Conservation (phyloP, 2,888 invertebrate genomes). For the Cheilosia vulpina region DNA sequence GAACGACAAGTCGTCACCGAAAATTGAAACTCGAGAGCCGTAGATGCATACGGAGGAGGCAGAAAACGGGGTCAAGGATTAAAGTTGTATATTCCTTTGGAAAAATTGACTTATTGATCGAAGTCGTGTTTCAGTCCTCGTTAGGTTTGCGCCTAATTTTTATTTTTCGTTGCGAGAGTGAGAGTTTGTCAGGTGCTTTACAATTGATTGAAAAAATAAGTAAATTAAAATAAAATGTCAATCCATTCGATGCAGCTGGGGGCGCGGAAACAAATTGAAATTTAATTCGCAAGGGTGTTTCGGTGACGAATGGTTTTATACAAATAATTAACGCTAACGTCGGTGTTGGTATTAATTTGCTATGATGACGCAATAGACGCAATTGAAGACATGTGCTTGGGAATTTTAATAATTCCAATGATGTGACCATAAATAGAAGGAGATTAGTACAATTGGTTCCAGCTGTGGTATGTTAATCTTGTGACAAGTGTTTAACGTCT, state of each 20-base stretch:
- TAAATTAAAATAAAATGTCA: constrained; percentile 47
- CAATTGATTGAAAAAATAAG: constrained; percentile 50
- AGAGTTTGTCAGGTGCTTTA: constrained; percentile 23
- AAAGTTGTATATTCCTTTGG: constrained; percentile 21
- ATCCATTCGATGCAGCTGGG: not conserved
- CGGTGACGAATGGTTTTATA: not conserved
- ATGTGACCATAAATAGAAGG: constrained; percentile 28
- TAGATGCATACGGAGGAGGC: not conserved
- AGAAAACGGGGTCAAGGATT: constrained; percentile 59
- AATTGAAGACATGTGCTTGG: constrained; percentile 42
- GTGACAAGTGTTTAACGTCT: not conserved
- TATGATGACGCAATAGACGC: constrained; percentile 23
- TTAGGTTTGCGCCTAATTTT: constrained; percentile 39
- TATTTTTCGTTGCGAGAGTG: constrained; percentile 20
- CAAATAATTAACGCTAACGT: constrained; percentile 28
- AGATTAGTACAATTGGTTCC: constrained; percentile 23
- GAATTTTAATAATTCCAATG: constrained; percentile 30
- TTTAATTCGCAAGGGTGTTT: not conserved
- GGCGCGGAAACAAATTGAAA: not conserved
- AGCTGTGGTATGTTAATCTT: not conserved
- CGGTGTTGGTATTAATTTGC: not conserved
- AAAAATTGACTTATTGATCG: constrained; percentile 37
- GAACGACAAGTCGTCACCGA: not conserved
- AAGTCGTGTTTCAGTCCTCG: constrained; percentile 17
- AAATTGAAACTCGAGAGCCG: not conserved